Evolutionary conservation across 2,797 vertebrate genomes (phyloP), one percentile per base, ranked within the genome.

Genomic region (Falco peregrinus): DNA sequence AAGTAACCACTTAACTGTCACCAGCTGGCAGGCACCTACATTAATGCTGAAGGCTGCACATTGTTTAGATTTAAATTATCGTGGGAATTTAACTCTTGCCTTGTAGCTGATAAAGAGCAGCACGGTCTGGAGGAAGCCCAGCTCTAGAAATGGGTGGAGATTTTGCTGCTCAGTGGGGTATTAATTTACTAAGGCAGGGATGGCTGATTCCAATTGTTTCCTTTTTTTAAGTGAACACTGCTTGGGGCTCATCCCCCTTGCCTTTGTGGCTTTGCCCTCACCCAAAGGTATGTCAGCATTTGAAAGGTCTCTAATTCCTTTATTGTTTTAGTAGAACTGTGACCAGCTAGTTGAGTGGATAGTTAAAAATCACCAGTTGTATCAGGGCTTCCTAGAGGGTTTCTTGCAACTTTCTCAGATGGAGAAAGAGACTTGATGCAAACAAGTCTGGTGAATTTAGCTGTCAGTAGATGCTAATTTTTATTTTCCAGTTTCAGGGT

Each of bases 21-120:
- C 89, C 92, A 96, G 94, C 92, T 97, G 97, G 90, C 86, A 96
- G 94, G 80, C 91, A 97, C 90, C 91, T 82, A 54, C 45, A 61
- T 28, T 73, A 91, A 51, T 79, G 79, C 94, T 95, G 82, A 92
- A 78, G 92, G 93, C 89, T 95, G 81, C 84, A 82, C 59, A 28
- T 47, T 95, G 93, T 97, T 97, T 95, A 75, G 65, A 86, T 97
- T 97, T 89, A 76, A 92, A 71, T 90, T 87, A 90, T 88, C 86
- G 91, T 77, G 90, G 84, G 92, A 97, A 80, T 96, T 95, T 78
- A 94, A 95, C 84, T 96, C 84, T 88, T 97, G 73, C 28, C 21
- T 18, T 78, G 70, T 28, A 91, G 57, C 53, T 74, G 94, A 90
- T 80, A 73, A 74, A 93, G 53, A 93, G 74, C 71, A 85, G 50